phyloP scores from a whole-genome alignment of 2,888 invertebrate species.

The Netelia inedita region DNA sequence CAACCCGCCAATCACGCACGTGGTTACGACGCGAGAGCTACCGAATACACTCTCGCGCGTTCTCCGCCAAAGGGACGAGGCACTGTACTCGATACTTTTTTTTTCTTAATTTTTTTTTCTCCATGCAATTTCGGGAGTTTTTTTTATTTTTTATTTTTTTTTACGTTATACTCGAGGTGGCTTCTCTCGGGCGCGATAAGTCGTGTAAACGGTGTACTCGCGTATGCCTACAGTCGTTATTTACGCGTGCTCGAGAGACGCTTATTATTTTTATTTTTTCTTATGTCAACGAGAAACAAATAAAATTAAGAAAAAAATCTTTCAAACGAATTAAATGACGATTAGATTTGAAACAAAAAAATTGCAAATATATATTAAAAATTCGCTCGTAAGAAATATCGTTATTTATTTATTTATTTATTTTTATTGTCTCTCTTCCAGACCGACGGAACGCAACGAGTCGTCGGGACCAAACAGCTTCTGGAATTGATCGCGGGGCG shows the following conservation, averaged over 20 bases:
- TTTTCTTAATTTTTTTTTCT: not conserved
- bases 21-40: slow-evolving; percentile 77
- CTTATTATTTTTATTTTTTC: not conserved
- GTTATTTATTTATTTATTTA: not conserved
- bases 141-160: slow-evolving; percentile 57
- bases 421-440: slow-evolving; percentile 22
- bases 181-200: slow-evolving; percentile 58
- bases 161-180: slow-evolving; percentile 47
- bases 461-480: slow-evolving; percentile 22
- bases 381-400: not conserved
- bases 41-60: slow-evolving; percentile 77
- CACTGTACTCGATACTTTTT: slow-evolving; percentile 34
- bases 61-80: slow-evolving; percentile 55
- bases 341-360: not conserved
- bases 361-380: not conserved
- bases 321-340: not conserved
- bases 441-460: slow-evolving; percentile 22
- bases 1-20: slow-evolving; percentile 78
- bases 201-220: slow-evolving; percentile 56
- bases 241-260: not conserved
- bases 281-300: not conserved
- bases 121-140: slow-evolving; percentile 27
- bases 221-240: slow-evolving; percentile 34
- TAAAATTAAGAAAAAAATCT: not conserved
- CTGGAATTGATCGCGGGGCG: slow-evolving; percentile 24